Evolutionary conservation across 2,113 vertebrate genomes (phyloP), one percentile per base, ranked within the genome.

Genomic region (Stomatorhinus ivindoensis): DNA sequence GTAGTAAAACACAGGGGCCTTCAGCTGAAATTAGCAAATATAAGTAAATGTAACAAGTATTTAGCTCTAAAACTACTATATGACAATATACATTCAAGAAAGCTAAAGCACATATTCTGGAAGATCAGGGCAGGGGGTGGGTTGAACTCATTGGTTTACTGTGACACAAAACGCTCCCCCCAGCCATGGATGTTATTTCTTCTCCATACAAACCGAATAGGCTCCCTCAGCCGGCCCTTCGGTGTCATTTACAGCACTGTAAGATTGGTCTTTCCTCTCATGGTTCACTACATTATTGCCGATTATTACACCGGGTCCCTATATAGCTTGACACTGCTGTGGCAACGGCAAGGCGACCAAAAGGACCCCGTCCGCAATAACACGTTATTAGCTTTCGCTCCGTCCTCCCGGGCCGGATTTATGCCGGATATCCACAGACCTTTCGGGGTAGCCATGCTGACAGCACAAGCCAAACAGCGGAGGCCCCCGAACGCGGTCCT

Each of bases 331-430:
- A 95, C 94, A 93, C 91, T 92, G 94, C 91, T 93, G 93, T 93
- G 92, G 93, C 95, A 94, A 95, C 94, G 94, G 94, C 94, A 94
- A 93, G 93, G 94, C 94, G 92, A 94, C 94, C 93, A 94, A 94
- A 92, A 89, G 93, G 93, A 95, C 94, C 94, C 86, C 89, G 91
- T 93, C 93, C 94, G 95, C 95, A 95, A 96, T 96, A 96, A 96
- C 93, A 95, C 94, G 95, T 96, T 96, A 96, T 96, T 96, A 96
- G 95, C 95, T 96, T 95, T 95, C 87, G 94, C 94, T 93, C 94
- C 92, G 93, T 93, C 94, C 93, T 93, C 93, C 93, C 90, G 94
- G 94, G 95, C 91, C 94, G 95, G 96, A 95, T 95, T 95, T 95
- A 95, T 93, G 93, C 94, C 94, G 95, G 95, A 95, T 95, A 95